Base-by-base conservation (phyloP, 2,113 vertebrate species). In the Ciconia boyciana region DNA sequence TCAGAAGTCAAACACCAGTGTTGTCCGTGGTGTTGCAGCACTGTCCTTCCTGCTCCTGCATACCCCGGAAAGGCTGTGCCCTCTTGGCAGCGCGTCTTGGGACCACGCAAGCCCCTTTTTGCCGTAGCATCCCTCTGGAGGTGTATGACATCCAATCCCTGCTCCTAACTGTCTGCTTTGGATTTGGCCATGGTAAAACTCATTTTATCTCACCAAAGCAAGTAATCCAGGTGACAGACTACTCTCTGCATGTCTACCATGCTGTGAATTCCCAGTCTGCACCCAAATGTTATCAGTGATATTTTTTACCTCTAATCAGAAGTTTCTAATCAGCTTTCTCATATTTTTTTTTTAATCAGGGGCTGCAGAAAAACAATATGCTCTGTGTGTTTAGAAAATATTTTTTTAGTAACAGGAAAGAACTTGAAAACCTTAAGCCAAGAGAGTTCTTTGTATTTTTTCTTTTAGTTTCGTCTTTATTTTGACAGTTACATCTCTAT, bases 401-500 rank as follows among this genome's bases (percentile, higher is more conserved):
- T 54, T 22, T 57, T 46, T 84, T 85, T 54, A 62, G 48, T 43
- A 79, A 79, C 22, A 48, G 48, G n/a, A 66, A 95, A 90, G 41
- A 49, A 71, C 18, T 82, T 54, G 46, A 68, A 94, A 85, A 87
- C 72, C 10, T 71, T 58, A 58, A 78, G n/a, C 83, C 66, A 54
- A 46, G 58, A 22, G 70, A 77, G 7, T 74, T 83, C 43, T 82
- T 91, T 65, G 32, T 54, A 13, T 61, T 84, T 82, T 80, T 84
- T 77, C 36, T 60, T 82, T 58, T 19, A 48, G n/a, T 55, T 96
- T 86, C 70, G 36, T 39, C 58, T 60, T 69, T 74, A 28, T 93
- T 91, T 74, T 83, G 94, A 65, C 86, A 79, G 66, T 74, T 80
- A 89, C 9, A 17, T 77, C 94, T 97, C 92, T 70, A 70, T 95